Base-by-base conservation (phyloP, 2,797 vertebrate species). In the Periophthalmus magnuspinnatus region DNA sequence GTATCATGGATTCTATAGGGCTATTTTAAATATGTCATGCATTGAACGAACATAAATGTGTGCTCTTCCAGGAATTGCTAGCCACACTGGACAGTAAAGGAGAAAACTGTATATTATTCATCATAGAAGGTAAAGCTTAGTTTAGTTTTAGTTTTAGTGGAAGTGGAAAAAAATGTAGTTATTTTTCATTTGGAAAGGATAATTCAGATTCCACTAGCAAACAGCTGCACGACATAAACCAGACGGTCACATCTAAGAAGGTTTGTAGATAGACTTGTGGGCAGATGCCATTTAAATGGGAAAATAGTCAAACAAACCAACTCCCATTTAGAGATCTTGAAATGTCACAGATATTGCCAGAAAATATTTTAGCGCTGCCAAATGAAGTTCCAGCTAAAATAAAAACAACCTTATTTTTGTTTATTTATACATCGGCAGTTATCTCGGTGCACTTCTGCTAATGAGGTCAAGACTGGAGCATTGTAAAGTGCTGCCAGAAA, bases 401-500 rank as follows among this genome's bases (percentile, higher is more conserved):
- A 10, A 50, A 48, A 63, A 64, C 41, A 48, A 19, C 21, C 61
- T 47, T 28, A 47, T 64, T 52, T 63, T 50, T 65, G 45, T 50
- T 33, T 50, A 33, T 65, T 65, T 52, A 45, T 45, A 65, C 63
- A 48, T 45, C 62, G 50, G n/a, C 45, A 50, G 54, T 41, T 41
- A 67, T 67, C 65, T 41, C 33, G 7, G 22, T 38, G 65, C 34
- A 67, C 65, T 67, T 56, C 22, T 55, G 52, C 50, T 41, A 56
- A 24, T 56, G 54, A 56, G 65, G 65, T 67, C 65, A 67, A 56
- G 52, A 67, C 63, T 50, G 47, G 9, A 33, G 63, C 24, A 65
- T 65, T 65, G 63, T 65, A 32, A 47, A 63, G 24, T 52, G 63
- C 16, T 65, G 63, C 63, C 63, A 65, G 28, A 50, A 21, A 50